Base-by-base conservation (phyloP, 2,797 vertebrate species). In the Sebastes trivittatus region DNA sequence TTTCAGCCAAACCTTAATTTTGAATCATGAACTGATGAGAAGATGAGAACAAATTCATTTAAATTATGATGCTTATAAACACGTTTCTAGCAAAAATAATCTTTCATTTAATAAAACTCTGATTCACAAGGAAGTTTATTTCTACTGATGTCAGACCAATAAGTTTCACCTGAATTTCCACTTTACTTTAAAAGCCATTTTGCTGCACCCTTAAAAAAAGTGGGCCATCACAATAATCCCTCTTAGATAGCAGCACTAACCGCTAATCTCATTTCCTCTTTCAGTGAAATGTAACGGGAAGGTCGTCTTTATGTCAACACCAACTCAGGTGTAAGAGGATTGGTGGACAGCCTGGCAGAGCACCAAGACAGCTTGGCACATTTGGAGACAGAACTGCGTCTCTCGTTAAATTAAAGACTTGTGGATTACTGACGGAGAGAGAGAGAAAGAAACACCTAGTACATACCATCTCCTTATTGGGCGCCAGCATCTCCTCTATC, bases 401-500 rank as follows among this genome's bases (percentile, higher is more conserved):
- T 70, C 70, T 29, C 2, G 5, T 75, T 23, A 81, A 77, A 75
- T 79, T 72, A 73, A 78, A 27, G 63, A 85, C 65, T 46, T 4
- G 71, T 0, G 0, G 61, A 85, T 79, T 68, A 78, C 20, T 9
- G 27, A 66, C 25, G 67, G n/a, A 62, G 11, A 59, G 11, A 11
- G 30, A 34, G 5, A 62, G 5, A 61, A n/a, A 65, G 32, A 38
- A 22, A 60, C 23, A 76, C 3, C 34, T 1, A n/a, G 71, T 75
- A 93, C 97, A 0, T 97, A 99, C 98, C 97, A 95, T 96, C 58
- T 98, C 97, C 88, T 97, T 99, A 36, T 92, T 95, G 55, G 97
- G 97, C 0, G 97, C 97, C 84, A 99, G 95, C 49, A 99, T 95
- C 87, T 99, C 98, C 92, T 99, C 98, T 2, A 99, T 98, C 97